phyloP scores from a whole-genome alignment of 2,113 vertebrate genomes.

The Leucosticte australis region DNA sequence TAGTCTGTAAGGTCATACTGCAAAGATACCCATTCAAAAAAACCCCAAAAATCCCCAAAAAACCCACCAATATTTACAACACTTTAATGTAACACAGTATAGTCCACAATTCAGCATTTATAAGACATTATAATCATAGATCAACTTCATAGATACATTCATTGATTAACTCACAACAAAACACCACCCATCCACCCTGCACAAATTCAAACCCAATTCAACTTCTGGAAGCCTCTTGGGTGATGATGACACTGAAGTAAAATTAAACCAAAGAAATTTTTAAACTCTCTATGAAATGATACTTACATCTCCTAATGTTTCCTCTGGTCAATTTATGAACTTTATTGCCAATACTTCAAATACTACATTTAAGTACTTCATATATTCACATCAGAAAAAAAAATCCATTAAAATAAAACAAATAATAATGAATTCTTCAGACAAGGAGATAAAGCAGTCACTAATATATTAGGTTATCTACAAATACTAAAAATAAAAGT shows the following conservation, averaged over 20 bases:
- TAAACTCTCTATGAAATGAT: neutral
- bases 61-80: neutral
- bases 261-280: neutral
- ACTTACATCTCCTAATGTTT: neutral
- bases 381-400: neutral
- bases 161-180: neutral
- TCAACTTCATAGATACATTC: neutral
- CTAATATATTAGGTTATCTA: neutral
- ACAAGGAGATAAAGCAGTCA: neutral
- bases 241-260: neutral
- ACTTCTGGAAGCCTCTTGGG: neutral
- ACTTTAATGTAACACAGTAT: neutral
- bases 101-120: neutral
- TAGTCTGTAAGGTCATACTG: neutral
- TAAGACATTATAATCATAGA: neutral
- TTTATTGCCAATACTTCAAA: neutral
- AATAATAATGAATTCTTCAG: neutral
- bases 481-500: neutral
- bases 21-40: neutral
- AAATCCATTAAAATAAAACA: neutral
- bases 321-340: neutral
- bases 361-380: neutral
- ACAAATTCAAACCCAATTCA: neutral
- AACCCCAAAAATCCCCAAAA: neutral
- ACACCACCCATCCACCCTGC: neutral